Base-by-base conservation (phyloP, 2,113 vertebrate species). In the Todiramphus saurophagus region DNA sequence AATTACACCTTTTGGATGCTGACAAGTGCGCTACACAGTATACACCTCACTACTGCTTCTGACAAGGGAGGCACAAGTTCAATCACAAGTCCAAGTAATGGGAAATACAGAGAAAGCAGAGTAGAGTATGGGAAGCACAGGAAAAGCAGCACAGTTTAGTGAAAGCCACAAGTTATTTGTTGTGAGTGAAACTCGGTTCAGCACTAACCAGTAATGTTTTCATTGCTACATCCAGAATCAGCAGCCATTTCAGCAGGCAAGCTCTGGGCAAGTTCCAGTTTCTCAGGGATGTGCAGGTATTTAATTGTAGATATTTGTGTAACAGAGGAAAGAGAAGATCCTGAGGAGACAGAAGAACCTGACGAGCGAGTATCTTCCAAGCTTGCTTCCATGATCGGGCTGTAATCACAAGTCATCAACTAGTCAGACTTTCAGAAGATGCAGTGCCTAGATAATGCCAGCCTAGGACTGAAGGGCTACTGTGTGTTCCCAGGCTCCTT, bases 331-430 rank as follows among this genome's bases (percentile, higher is more conserved):
- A 97, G 92, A 56, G 98, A 98, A 67, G 98, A 98, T 62, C 96
- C 95, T 19, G 98, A 98, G 58, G 97, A 97, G 83, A 96, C 98
- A 18, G 98, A 98, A 48, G 97, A 95, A 56, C 91, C 97, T 24
- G 98, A 97, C 0, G 94, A 97, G 33, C 87, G 97, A 39, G 98
- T 98, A 63, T 98, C 98, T 97, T 99, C 98, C 56, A 96, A 83
- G 62, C 98, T 98, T 81, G 97, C 96, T 97, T 99, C 98, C 95
- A 98, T 97, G 93, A 99, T 99, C 0, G 98, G 98, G 89, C 98
- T 98, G 95, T 27, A 80, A 87, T 91, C 31, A 92, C 15, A 93
- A 96, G 39, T 73, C 37, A 93, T 51, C 33, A 91, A 20, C 60
- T 39, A 56, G 9, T 95, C 56, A 96, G 67, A 58, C 27, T 48